phyloP scores from a whole-genome alignment of 2,797 vertebrate species.

The Hybognathus amarus region DNA sequence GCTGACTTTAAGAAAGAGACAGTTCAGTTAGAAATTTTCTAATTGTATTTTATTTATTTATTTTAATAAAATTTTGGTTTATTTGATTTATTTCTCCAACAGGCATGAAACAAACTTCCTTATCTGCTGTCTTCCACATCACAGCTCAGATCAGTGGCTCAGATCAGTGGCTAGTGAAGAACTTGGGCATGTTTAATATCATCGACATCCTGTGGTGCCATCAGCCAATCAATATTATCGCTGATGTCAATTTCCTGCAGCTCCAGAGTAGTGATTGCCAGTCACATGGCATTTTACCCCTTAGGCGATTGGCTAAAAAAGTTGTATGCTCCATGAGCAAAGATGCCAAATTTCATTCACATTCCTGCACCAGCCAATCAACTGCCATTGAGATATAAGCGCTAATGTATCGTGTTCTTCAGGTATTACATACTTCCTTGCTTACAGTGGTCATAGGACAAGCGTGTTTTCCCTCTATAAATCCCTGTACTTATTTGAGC shows the following conservation, averaged over 20 bases:
- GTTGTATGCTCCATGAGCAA: not conserved
- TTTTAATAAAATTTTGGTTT: no score
- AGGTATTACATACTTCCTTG: not conserved
- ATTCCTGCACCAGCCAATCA: not conserved
- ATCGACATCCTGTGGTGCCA: not conserved
- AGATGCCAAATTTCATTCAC: not conserved
- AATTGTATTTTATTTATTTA: no score
- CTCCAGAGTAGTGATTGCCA: not conserved
- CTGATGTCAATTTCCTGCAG: not conserved
- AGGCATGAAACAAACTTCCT: no score
- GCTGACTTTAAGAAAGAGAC: not conserved
- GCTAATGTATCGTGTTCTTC: not conserved
- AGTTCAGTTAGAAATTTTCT: not conserved
- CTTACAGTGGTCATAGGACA: not conserved
- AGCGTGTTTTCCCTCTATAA: not conserved
- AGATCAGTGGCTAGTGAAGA: not conserved
- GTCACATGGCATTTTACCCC: not conserved
- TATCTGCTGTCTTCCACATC: no score
- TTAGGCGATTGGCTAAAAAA: not conserved
- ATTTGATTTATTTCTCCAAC: no score
- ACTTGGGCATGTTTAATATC: not conserved
- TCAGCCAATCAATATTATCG: not conserved
- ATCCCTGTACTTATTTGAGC: no score
- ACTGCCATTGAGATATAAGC: not conserved
- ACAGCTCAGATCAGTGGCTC: no score